Evolutionary conservation across 2,888 invertebrate genomes (phyloP).

Genomic region (Cinara cedri): DNA sequence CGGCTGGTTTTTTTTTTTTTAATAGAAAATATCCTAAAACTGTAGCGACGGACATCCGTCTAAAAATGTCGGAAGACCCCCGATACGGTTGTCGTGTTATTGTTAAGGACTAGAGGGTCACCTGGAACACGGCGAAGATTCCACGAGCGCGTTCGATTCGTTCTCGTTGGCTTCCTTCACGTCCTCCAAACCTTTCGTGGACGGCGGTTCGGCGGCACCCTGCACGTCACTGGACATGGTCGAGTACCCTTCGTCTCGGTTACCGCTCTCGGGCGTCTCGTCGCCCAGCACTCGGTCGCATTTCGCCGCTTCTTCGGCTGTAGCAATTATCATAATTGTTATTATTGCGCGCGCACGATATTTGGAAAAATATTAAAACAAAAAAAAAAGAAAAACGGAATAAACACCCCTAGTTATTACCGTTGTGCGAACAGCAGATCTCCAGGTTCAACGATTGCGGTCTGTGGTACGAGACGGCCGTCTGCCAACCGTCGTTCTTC

Average conservation of each 20-base stretch:
- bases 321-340: neutral
- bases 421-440: conserved; percentile 57
- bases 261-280: conserved; percentile 78
- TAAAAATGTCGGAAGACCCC: no score
- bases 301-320: conserved; percentile 57
- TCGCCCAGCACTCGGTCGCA: conserved; percentile 65
- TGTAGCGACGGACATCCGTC: no score
- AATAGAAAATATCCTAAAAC: no score
- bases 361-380: no score
- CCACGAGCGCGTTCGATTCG: conserved; percentile 51
- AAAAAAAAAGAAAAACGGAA: no score
- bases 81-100: no score
- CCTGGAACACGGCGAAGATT: conserved; percentile 51
- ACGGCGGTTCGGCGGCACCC: conserved; percentile 68
- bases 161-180: conserved; percentile 65
- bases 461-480: conserved; percentile 66
- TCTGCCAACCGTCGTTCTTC: conserved; percentile 38
- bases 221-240: conserved; percentile 85
- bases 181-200: conserved; percentile 71
- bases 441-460: conserved; percentile 75
- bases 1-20: no score
- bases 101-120: neutral
- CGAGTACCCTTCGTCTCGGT: conserved; percentile 81
- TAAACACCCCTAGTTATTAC: no score
- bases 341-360: neutral